A percentile compares a stretch with the other conserved stretches of the same genome.
Conservation (phyloP, 23 tunicate genomes). For the Clavelina lepadiformis region DNA sequence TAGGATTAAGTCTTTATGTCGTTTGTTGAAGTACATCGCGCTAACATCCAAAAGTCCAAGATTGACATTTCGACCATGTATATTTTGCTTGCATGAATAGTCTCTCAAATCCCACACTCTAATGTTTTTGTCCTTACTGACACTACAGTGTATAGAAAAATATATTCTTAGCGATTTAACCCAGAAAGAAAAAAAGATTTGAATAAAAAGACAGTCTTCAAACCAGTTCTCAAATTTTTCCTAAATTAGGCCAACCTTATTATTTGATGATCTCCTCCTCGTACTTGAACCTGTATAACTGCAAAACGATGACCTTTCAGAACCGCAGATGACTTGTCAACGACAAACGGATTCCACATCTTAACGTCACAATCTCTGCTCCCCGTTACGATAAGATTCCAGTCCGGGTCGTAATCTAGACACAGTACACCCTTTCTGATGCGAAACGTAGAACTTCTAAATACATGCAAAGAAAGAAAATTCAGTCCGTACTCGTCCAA, state of each 20-base stretch:
- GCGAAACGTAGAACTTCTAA: conserved; percentile 53
- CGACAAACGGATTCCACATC: conserved; percentile 81
- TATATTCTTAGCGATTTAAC: background rate
- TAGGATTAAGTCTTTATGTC: conserved; percentile 41
- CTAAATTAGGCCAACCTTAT: conserved; percentile 31
- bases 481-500: background rate
- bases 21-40: conserved; percentile 48
- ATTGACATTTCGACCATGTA: conserved; percentile 46
- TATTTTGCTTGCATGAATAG: conserved; percentile 82
- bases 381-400: conserved; percentile 74
- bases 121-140: conserved; percentile 82
- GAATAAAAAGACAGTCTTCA: background rate
- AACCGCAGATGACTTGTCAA: conserved; percentile 63
- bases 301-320: conserved; percentile 63
- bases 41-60: conserved; percentile 51
- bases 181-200: background rate
- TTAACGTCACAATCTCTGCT: conserved; percentile 69
- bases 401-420: conserved; percentile 67
- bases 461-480: background rate
- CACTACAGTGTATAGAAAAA: conserved; percentile 20
- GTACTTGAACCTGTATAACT: conserved; percentile 39
- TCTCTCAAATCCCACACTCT: conserved; percentile 77
- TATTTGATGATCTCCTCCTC: conserved; percentile 51
- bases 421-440: conserved; percentile 52
- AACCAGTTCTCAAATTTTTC: background rate